These are phyloP conservation scores for Brachionus rubens DNA, from an alignment of 1,140 invertebrate species.

Conservation along the genomic window DNA sequence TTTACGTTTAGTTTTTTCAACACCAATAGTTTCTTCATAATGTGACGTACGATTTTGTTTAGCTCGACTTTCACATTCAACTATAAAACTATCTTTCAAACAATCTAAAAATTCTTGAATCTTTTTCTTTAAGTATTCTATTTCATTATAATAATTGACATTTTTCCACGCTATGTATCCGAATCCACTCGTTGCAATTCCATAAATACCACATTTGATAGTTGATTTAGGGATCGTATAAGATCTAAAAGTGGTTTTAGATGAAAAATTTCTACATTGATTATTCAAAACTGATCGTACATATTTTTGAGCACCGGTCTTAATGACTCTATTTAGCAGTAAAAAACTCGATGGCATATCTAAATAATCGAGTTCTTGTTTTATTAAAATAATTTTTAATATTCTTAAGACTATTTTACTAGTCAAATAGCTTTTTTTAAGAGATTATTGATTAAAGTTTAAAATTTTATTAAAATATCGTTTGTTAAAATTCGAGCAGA, in stretches of 20 bases:
- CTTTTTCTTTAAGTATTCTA: constrained; percentile 1
- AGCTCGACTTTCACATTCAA: background rate
- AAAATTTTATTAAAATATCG: background rate
- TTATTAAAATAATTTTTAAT: background rate
- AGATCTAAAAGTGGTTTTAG: background rate
- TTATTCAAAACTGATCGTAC: background rate
- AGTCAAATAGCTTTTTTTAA: constrained; percentile 8
- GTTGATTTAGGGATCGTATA: background rate
- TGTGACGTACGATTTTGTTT: constrained; percentile 41
- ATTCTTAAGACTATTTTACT: constrained; percentile 13
- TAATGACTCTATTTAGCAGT: background rate
- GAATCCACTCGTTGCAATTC: background rate
- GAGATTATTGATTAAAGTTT: background rate
- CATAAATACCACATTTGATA: background rate
- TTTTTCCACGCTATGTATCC: constrained; percentile 5
- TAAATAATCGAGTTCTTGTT: background rate
- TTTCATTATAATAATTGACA: background rate
- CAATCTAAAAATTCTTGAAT: constrained; percentile 11
- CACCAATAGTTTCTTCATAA: constrained; percentile 30
- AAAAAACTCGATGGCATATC: background rate
- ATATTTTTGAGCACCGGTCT: background rate
- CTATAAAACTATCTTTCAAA: background rate
- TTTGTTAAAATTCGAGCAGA: background rate
- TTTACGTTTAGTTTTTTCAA: background rate
- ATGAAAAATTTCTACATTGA: background rate